Evolutionary conservation across 2,888 invertebrate genomes (phyloP).

Genomic region (Heliothis peltigera): DNA sequence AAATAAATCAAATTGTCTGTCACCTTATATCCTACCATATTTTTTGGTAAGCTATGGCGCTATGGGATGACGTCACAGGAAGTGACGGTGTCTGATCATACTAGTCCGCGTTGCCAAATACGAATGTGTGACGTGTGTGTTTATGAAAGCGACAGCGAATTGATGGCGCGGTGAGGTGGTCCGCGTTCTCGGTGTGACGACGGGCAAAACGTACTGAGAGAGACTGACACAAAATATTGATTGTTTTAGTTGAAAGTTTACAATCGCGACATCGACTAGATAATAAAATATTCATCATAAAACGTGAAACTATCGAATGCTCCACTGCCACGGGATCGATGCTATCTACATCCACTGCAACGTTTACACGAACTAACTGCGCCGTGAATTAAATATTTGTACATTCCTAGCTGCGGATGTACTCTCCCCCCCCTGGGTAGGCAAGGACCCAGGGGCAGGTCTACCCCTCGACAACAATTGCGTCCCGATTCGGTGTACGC

Average conservation of each 20-base stretch:
- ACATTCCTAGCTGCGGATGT: conserved; percentile 30
- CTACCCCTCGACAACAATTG: conserved; percentile 50
- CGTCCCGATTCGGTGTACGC: conserved; percentile 24
- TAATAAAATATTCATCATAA: conserved; percentile 47
- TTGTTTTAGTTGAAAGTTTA: conserved; percentile 3
- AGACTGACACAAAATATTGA: no score
- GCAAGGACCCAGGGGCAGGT: conserved; percentile 9
- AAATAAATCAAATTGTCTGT: conserved; percentile 42
- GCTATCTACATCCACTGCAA: conserved; percentile 33
- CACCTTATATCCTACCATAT: conserved; percentile 42
- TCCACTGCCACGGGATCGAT: conserved; percentile 33
- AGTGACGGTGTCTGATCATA: conserved; percentile 20
- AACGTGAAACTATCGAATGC: conserved; percentile 27
- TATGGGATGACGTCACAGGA: conserved; percentile 30
- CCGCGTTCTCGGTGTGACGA: background rate
- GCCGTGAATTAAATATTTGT: conserved; percentile 50
- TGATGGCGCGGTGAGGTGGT: background rate
- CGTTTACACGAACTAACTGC: conserved; percentile 41
- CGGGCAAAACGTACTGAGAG: no score
- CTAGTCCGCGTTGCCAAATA: conserved; percentile 34
- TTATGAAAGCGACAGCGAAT: conserved; percentile 5
- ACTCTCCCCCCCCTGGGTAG: conserved; percentile 8
- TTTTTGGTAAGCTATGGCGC: conserved; percentile 42
- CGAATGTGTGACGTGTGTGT: conserved; percentile 28
- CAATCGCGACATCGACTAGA: conserved; percentile 6